Conservation (phyloP, 2,797 vertebrate species). For the Oreochromis mossambicus region DNA sequence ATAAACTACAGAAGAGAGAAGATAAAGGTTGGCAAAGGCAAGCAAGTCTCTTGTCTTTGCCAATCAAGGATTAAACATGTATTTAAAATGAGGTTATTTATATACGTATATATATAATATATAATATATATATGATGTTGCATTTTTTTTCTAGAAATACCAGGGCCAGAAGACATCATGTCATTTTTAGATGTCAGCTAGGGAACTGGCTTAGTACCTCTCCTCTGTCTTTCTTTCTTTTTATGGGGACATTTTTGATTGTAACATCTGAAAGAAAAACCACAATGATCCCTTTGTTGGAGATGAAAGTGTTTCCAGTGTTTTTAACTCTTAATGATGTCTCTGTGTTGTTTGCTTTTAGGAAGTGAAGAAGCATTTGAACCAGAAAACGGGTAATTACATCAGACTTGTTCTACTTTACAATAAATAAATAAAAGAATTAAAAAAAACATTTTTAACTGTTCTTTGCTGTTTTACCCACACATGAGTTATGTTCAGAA, state of each 20-base stretch:
- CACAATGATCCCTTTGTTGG: background rate
- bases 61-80: background rate
- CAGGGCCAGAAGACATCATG: background rate
- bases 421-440: background rate
- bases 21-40: too few relatives aligned
- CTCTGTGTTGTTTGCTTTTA: background rate
- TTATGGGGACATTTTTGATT: background rate
- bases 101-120: fast-evolving
- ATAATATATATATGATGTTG: background rate
- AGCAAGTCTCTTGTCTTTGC: background rate
- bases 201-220: background rate
- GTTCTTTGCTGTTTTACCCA: background rate
- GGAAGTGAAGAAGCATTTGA: background rate
- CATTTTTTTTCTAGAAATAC: background rate
- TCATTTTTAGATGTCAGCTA: background rate
- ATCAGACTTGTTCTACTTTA: background rate
- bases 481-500: background rate
- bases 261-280: background rate
- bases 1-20: too few relatives aligned
- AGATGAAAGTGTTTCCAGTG: background rate
- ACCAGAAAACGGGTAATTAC: background rate
- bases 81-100: background rate
- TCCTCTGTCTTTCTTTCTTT: background rate
- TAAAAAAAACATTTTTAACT: background rate
- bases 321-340: background rate